Evolutionary conservation across 2,797 vertebrate genomes (phyloP).

Genomic region (Cichlasoma orientale): DNA sequence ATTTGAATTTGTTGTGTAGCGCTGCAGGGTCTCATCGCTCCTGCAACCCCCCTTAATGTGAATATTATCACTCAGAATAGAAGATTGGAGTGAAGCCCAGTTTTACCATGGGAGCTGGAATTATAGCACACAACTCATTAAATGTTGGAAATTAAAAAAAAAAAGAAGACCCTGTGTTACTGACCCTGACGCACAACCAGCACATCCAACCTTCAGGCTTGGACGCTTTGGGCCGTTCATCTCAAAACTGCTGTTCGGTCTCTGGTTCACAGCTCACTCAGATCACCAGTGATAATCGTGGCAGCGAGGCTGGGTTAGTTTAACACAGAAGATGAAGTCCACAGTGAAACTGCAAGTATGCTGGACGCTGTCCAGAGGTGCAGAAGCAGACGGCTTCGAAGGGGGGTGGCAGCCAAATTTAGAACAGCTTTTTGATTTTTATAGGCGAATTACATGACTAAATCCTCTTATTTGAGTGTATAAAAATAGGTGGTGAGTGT

Average conservation of each 20-base stretch:
- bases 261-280: neutral
- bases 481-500: neutral
- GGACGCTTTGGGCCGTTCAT: fast-evolving
- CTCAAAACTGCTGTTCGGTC: neutral
- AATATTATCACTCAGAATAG: neutral
- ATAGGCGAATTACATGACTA: neutral
- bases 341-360: neutral
- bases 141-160: neutral
- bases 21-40: neutral
- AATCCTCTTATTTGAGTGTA: neutral
- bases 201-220: neutral
- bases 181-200: neutral
- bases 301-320: neutral
- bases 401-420: neutral
- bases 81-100: neutral
- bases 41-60: neutral
- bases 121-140: neutral
- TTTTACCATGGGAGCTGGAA: too few relatives aligned
- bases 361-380: neutral
- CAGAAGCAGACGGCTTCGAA: neutral
- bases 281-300: neutral
- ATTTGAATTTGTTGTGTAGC: neutral
- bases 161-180: neutral
- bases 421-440: neutral
- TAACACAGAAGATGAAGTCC: neutral